Conservation (phyloP, 2,113 vertebrate genomes). For the Galemys pyrenaicus region DNA sequence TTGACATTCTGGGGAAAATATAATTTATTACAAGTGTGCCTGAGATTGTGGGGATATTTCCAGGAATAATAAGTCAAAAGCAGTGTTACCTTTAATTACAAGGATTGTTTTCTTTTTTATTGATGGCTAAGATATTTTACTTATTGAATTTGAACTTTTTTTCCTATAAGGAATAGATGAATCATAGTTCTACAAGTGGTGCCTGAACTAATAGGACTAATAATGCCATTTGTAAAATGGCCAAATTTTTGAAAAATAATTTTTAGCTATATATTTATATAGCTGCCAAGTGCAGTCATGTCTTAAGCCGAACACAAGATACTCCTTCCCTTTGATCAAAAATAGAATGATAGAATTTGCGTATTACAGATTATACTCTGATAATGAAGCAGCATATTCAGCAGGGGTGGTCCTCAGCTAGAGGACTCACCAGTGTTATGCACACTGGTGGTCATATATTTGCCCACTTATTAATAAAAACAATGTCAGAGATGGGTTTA, state of each 20-base stretch:
- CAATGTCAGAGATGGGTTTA: background rate
- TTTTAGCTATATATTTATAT: background rate
- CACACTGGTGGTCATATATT: background rate
- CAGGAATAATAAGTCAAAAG: conserved; percentile 63
- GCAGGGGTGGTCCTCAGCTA: background rate
- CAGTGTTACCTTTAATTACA: conserved; percentile 33
- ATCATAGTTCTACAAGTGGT: conserved; percentile 21
- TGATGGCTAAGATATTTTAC: conserved; percentile 45
- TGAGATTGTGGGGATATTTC: conserved; percentile 56
- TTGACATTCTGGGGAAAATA: conserved; percentile 31
- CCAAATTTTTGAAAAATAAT: background rate
- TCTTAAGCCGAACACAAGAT: background rate
- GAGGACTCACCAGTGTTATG: background rate
- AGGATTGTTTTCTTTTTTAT: conserved; percentile 43
- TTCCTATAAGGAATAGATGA: background rate
- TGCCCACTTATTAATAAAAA: background rate
- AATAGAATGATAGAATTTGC: background rate
- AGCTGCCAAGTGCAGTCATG: conserved; percentile 20
- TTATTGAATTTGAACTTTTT: conserved; percentile 42
- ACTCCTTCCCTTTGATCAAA: background rate
- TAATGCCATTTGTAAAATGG: conserved; percentile 46
- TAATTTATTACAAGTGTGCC: conserved; percentile 58
- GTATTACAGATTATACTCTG: background rate
- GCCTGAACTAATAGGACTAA: conserved; percentile 60
- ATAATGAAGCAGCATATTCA: background rate